Evolutionary conservation across 2,113 vertebrate genomes (phyloP).

Genomic region (Aphyosemion australe): DNA sequence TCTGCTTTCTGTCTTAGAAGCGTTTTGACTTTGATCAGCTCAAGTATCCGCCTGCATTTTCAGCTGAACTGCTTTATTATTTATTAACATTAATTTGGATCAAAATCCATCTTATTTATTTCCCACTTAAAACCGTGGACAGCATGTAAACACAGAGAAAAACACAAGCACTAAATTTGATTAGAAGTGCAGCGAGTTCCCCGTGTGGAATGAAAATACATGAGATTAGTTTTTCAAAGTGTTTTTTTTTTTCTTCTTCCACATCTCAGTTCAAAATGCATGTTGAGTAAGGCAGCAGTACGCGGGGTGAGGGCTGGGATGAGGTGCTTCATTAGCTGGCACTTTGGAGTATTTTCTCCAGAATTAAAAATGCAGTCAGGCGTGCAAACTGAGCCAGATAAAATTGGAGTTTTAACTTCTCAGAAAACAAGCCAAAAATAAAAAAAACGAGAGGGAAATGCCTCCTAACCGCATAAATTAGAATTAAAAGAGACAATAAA

Average conservation of each 20-base stretch:
- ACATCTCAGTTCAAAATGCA: conserved; percentile 18
- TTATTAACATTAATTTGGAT: conserved; percentile 57
- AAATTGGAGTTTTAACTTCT: conserved; percentile 43
- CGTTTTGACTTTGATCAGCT: conserved; percentile 11
- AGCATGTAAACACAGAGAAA: background rate
- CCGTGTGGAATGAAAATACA: conserved; percentile 25
- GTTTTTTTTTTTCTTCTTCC: conserved; percentile 7
- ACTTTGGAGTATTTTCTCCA: conserved; percentile 61
- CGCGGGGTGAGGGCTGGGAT: background rate
- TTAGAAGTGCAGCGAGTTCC: conserved; percentile 4
- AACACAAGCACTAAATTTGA: conserved; percentile 10
- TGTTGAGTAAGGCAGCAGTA: conserved; percentile 41
- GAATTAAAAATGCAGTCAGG: conserved; percentile 73
- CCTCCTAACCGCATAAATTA: conserved; percentile 50
- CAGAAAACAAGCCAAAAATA: conserved; percentile 34
- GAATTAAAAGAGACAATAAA: conserved; percentile 41
- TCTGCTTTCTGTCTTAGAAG: conserved; percentile 8
- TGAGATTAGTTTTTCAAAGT: conserved; percentile 5
- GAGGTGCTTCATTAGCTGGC: conserved; percentile 31
- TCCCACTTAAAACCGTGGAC: conserved; percentile 10
- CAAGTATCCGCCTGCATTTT: conserved; percentile 22
- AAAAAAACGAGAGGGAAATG: conserved; percentile 14
- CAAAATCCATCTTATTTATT: conserved; percentile 49
- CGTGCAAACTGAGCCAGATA: conserved; percentile 57
- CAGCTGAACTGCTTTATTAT: conserved; percentile 48